Conservation (phyloP, 2,797 vertebrate genomes). For the Coregonus suidteri region DNA sequence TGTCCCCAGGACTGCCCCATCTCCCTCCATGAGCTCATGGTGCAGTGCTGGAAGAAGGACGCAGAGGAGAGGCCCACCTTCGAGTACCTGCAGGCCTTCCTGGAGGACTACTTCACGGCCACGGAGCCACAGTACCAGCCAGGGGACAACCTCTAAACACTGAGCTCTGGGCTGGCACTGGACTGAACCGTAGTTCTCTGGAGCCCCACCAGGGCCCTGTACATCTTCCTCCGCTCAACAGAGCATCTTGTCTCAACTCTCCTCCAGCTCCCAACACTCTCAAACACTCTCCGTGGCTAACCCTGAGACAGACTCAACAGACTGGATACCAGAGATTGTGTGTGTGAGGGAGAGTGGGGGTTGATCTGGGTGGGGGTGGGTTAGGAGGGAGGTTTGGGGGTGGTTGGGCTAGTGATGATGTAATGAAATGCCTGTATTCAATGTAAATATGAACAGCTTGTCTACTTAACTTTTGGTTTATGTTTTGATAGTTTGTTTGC, state of each 20-base stretch:
- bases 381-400: conserved; percentile 13
- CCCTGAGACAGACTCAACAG: conserved; percentile 38
- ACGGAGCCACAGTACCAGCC: conserved; percentile 98
- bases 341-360: background rate
- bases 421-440: conserved; percentile 56
- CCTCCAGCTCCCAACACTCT: conserved; percentile 25
- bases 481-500: conserved; percentile 37
- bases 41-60: conserved; percentile 98
- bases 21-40: conserved; percentile 97
- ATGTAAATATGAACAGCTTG: conserved; percentile 73
- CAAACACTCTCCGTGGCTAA: conserved; percentile 29
- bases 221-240: conserved; percentile 51
- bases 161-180: conserved; percentile 27
- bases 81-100: conserved; percentile 96
- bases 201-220: conserved; percentile 47
- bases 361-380: background rate
- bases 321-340: conserved; percentile 12
- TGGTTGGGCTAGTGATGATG: conserved; percentile 29
- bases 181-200: conserved; percentile 24
- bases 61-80: conserved; percentile 95
- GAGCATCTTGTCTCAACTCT: conserved; percentile 33
- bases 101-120: conserved; percentile 98
- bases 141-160: conserved; percentile 92
- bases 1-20: conserved; percentile 93
- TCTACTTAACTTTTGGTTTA: conserved; percentile 41